phyloP scores from a whole-genome alignment of 2,888 invertebrate species.

The Meta bourneti region DNA sequence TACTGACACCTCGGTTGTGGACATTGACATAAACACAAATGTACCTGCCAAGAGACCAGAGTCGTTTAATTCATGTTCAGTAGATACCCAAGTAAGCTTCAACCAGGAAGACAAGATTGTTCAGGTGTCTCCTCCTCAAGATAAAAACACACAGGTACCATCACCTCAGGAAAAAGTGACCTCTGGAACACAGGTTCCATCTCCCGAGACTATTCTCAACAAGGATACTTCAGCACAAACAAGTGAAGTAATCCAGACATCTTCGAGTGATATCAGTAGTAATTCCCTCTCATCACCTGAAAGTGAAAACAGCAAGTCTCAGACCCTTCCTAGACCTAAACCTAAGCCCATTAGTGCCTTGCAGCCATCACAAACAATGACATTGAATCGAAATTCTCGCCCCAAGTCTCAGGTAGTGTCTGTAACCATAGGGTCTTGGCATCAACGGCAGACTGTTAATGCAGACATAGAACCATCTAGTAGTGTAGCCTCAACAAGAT shows the following conservation, averaged over 20 bases:
- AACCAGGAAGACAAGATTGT: slow-evolving; percentile 60
- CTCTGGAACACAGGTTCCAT: slow-evolving; percentile 65
- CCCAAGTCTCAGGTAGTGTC: slow-evolving; percentile 71
- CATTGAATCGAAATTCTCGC: slow-evolving; percentile 58
- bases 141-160: slow-evolving; percentile 67
- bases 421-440: slow-evolving; percentile 75
- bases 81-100: slow-evolving; percentile 44
- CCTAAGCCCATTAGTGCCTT: slow-evolving; percentile 67
- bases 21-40: slow-evolving; percentile 56
- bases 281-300: slow-evolving; percentile 55
- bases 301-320: slow-evolving; percentile 68
- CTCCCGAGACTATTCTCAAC: slow-evolving; percentile 64
- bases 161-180: slow-evolving; percentile 71
- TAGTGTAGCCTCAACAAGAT: slow-evolving; percentile 74
- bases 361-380: slow-evolving; percentile 70
- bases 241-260: slow-evolving; percentile 44
- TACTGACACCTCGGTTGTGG: slow-evolving; percentile 63
- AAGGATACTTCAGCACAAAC: slow-evolving; percentile 70
- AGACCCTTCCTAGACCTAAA: slow-evolving; percentile 74
- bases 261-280: slow-evolving; percentile 55
- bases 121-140: slow-evolving; percentile 61
- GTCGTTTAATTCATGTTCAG: slow-evolving; percentile 52
- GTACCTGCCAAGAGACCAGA: slow-evolving; percentile 60
- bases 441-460: slow-evolving; percentile 57
- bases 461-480: slow-evolving; percentile 61